Percentiles rank a stretch among this genome's conserved stretches.
These are phyloP conservation scores for Callopanchax toddi DNA, from an alignment of 2,113 vertebrate genomes.

Conservation along the genomic window DNA sequence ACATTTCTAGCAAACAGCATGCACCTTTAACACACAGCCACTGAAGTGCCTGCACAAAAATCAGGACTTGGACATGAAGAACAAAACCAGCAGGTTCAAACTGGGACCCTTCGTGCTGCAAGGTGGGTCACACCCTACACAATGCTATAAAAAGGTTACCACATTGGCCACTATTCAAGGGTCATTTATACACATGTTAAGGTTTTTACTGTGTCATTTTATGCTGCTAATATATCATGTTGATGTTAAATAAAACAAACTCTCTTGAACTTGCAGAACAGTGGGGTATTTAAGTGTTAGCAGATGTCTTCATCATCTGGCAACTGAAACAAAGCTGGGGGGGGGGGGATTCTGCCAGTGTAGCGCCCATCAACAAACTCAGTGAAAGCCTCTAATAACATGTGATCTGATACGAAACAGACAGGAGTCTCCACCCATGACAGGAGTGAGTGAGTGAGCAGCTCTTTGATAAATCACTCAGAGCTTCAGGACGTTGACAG, in stretches of 20 bases:
- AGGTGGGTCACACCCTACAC: neutral
- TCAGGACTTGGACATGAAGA: too few relatives aligned
- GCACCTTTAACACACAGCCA: too few relatives aligned
- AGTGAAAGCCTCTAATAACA: conserved; percentile 60
- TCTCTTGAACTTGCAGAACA: neutral
- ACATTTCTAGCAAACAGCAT: too few relatives aligned
- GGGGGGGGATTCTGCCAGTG: conserved; percentile 21
- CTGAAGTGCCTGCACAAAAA: too few relatives aligned
- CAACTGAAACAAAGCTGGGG: conserved; percentile 30
- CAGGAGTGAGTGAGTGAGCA: conserved; percentile 40
- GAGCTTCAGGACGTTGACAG: conserved; percentile 9
- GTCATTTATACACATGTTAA: conserved; percentile 1
- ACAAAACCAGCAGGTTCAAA: neutral
- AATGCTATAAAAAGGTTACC: neutral
- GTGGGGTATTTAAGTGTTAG: conserved; percentile 5
- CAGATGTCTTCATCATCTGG: conserved; percentile 49
- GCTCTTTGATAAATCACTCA: conserved; percentile 48
- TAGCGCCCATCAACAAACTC: conserved; percentile 40
- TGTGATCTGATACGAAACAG: conserved; percentile 49
- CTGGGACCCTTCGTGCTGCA: neutral
- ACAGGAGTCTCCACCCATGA: conserved; percentile 54
- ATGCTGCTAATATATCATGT: neutral
- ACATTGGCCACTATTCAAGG: neutral
- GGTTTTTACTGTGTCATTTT: neutral
- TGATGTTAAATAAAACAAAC: conserved; percentile 3